phyloP scores from a whole-genome alignment of 1,140 invertebrate genomes.

The Neodiprion lecontei region DNA sequence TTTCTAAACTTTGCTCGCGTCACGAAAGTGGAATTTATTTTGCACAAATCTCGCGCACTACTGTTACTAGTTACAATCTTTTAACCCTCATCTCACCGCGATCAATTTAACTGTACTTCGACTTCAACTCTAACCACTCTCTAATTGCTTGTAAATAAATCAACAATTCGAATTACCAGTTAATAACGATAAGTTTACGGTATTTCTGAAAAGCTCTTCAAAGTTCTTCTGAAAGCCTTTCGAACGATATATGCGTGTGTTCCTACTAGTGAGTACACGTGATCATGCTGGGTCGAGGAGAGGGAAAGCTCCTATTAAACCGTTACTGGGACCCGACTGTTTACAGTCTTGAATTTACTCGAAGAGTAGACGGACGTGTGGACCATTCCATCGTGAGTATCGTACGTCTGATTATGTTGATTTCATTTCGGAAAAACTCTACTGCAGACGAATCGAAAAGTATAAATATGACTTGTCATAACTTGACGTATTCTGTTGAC shows the following conservation, averaged over 20 bases:
- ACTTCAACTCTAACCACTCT: not conserved
- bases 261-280: not conserved
- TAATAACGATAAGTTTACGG: not conserved
- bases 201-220: not conserved
- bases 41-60: too few species aligned
- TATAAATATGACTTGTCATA: too few species aligned
- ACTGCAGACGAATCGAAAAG: too few species aligned
- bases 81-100: too few species aligned
- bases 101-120: too few species aligned
- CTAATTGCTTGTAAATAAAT: not conserved
- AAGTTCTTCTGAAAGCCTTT: not conserved
- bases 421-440: too few species aligned
- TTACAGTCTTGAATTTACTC: not conserved
- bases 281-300: not conserved
- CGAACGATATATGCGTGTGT: not conserved
- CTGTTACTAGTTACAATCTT: too few species aligned
- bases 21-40: too few species aligned
- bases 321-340: not conserved
- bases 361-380: not conserved
- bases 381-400: not conserved
- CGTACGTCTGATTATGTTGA: too few species aligned
- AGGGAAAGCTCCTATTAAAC: conserved; percentile 3
- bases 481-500: too few species aligned
- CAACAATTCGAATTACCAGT: too few species aligned
- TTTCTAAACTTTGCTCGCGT: too few species aligned